phyloP scores from a whole-genome alignment of 2,113 vertebrate genomes.

The Petroica traversi region DNA sequence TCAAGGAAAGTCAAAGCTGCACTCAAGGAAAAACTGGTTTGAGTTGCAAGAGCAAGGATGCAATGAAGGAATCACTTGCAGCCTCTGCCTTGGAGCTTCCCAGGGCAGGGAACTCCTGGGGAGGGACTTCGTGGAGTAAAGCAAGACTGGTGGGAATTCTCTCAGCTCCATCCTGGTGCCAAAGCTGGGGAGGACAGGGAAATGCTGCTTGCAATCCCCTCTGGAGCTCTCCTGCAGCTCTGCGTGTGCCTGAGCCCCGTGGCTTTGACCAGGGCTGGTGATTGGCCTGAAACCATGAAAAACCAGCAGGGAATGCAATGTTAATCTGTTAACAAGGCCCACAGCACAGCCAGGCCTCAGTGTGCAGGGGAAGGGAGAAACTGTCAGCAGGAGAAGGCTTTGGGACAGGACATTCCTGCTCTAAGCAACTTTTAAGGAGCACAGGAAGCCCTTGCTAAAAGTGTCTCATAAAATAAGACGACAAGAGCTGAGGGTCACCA shows the following conservation, averaged over 20 bases:
- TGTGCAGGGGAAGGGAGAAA: background rate
- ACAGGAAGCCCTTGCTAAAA: background rate
- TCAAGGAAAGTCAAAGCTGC: background rate
- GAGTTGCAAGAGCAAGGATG: background rate
- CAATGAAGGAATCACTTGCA: accelerated
- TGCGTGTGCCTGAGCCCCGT: background rate
- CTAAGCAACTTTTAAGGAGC: background rate
- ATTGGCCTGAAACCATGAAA: background rate
- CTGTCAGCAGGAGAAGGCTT: background rate
- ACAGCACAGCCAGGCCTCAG: background rate
- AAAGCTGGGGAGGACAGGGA: background rate
- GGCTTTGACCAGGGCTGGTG: background rate
- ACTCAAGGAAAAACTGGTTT: background rate
- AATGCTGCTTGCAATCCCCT: background rate
- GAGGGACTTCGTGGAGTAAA: background rate
- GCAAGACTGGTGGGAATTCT: background rate
- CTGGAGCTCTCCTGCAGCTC: background rate
- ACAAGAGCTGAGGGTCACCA: background rate
- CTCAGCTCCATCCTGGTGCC: background rate
- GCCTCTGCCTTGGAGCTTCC: background rate
- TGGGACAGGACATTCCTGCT: background rate
- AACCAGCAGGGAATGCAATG: background rate
- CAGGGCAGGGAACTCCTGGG: background rate
- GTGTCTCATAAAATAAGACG: background rate
- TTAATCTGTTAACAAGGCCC: background rate